Percentiles rank a stretch among this genome's conserved stretches.
Conservation (phyloP, 2,797 vertebrate species). For the Trachurus trachurus region DNA sequence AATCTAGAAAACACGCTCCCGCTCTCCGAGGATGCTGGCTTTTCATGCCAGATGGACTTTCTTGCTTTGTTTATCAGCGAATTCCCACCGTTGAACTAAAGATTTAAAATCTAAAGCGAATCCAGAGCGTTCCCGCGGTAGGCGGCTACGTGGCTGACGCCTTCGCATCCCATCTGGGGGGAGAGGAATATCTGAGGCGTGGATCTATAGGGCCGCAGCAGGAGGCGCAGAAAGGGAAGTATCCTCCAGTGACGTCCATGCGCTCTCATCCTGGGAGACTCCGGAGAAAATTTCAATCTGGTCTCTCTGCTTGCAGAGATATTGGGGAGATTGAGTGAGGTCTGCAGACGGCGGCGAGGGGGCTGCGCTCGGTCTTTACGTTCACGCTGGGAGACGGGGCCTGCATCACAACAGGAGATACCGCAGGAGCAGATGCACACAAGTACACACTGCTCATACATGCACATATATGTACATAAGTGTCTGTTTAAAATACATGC, state of each 20-base stretch:
- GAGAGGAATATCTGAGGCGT: constrained; percentile 60
- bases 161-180: constrained; percentile 40
- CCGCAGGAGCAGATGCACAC: constrained; percentile 3
- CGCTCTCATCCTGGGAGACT: constrained; percentile 78
- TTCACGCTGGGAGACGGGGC: constrained; percentile 49
- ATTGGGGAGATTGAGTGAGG: constrained; percentile 75
- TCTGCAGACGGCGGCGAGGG: constrained; percentile 66
- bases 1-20: constrained; percentile 64
- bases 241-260: constrained; percentile 62
- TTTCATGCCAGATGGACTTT: constrained; percentile 64
- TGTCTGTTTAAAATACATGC: background rate
- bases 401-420: constrained; percentile 58
- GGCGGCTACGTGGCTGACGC: background rate
- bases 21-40: constrained; percentile 53
- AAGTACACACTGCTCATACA: background rate
- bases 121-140: constrained; percentile 41
- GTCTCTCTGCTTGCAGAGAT: constrained; percentile 73
- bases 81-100: constrained; percentile 62
- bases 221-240: constrained; percentile 46
- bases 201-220: constrained; percentile 68
- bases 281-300: constrained; percentile 80
- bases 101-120: constrained; percentile 68
- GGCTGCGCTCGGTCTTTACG: constrained; percentile 52
- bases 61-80: constrained; percentile 68
- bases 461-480: background rate